Percentiles rank a stretch among this genome's conserved stretches.
These are phyloP conservation scores for Teleogryllus oceanicus DNA, from an alignment of 2,888 invertebrate species.

Conservation along the genomic window DNA sequence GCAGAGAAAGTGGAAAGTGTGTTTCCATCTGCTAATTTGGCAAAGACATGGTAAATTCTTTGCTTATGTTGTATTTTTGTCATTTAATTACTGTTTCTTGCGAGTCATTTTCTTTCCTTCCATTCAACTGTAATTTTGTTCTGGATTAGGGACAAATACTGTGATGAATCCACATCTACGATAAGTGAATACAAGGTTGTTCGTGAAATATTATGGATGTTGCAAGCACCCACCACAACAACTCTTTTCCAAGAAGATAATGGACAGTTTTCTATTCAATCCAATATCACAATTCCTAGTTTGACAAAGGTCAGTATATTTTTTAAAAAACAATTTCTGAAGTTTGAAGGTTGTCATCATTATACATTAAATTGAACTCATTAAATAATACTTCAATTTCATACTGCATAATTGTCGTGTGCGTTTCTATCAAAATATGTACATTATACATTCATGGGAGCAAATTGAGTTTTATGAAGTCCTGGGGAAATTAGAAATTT, in stretches of 20 bases:
- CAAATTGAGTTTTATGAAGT: background rate
- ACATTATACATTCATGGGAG: background rate
- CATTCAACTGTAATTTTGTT: too few species aligned
- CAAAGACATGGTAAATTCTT: conserved; percentile 46
- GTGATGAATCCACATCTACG: background rate
- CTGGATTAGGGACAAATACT: background rate
- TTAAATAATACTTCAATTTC: too few species aligned
- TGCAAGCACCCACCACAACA: conserved; percentile 43
- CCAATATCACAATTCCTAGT: conserved; percentile 44
- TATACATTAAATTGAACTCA: too few species aligned
- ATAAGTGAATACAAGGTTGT: conserved; percentile 44
- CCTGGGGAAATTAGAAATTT: background rate
- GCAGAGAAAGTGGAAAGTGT: conserved; percentile 43
- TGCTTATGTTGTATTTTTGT: background rate
- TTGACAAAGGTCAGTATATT: conserved; percentile 42
- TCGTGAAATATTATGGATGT: conserved; percentile 48
- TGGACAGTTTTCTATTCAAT: background rate
- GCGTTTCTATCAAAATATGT: background rate
- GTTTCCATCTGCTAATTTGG: conserved; percentile 47
- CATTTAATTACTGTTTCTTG: background rate
- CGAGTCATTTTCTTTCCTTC: background rate
- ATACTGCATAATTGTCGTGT: background rate
- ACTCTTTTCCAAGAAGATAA: conserved; percentile 43
- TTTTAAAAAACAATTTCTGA: too few species aligned
- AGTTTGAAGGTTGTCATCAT: too few species aligned